phyloP scores from a whole-genome alignment of 2,113 vertebrate genomes.

The Cyanistes caeruleus region DNA sequence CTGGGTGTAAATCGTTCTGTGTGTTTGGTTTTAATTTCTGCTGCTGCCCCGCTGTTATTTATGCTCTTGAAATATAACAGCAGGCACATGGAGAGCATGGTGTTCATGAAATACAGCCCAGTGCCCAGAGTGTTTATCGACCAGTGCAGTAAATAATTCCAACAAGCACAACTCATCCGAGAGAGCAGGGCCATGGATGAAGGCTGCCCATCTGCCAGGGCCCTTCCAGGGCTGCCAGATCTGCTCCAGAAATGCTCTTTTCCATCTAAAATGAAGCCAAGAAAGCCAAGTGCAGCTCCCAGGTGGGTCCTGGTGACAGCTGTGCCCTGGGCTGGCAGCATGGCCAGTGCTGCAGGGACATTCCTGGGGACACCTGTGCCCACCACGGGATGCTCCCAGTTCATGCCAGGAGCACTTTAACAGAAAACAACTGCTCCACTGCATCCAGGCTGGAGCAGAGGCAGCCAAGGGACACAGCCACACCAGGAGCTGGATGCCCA shows the following conservation, averaged over 20 bases:
- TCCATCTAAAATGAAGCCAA: background rate
- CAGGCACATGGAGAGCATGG: background rate
- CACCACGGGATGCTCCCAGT: background rate
- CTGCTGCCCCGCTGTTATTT: conserved; percentile 6
- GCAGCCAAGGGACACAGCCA: background rate
- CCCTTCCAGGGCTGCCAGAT: background rate
- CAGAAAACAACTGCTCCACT: rapidly evolving
- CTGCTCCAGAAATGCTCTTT: background rate
- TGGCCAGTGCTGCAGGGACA: background rate
- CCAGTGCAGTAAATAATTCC: background rate
- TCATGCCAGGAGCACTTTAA: background rate
- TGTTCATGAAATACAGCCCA: background rate
- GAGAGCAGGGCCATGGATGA: background rate
- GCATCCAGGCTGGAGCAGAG: background rate
- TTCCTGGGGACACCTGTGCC: background rate
- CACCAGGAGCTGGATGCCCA: background rate
- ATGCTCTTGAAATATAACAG: background rate
- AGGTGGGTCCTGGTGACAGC: background rate
- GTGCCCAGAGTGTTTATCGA: conserved; percentile 9
- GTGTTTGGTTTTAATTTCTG: conserved; percentile 24
- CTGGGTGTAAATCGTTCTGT: background rate
- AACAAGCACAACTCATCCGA: background rate
- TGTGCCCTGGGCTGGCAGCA: conserved; percentile 7
- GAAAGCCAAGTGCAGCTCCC: background rate
- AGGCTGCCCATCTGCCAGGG: conserved; percentile 25